phyloP scores from a whole-genome alignment of 2,113 vertebrate genomes.

The Ardeotis arabs region DNA sequence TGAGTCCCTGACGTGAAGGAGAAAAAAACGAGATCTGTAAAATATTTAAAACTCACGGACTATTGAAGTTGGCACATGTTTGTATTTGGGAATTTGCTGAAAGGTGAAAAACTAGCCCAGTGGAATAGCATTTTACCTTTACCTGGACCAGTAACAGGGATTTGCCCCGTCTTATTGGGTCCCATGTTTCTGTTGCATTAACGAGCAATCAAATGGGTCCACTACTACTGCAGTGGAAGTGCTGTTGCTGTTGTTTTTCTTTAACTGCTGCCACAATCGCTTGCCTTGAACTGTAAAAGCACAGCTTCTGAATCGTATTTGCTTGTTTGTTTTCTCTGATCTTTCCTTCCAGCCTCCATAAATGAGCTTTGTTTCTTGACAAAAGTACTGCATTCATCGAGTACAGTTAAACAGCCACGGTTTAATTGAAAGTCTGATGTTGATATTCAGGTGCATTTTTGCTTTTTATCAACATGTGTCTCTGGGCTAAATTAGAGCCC shows the following conservation, averaged over 20 bases:
- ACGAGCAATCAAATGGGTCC: background rate
- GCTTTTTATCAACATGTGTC: background rate
- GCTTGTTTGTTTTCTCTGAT: background rate
- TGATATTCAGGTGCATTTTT: background rate
- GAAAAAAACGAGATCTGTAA: background rate
- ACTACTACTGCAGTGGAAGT: background rate
- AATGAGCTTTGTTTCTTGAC: background rate
- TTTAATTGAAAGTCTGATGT: background rate
- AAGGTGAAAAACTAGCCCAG: background rate
- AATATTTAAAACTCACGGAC: background rate
- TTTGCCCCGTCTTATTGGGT: background rate
- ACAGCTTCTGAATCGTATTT: background rate
- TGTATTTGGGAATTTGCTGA: background rate
- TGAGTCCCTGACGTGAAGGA: background rate
- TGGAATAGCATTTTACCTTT: background rate
- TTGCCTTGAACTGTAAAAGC: background rate
- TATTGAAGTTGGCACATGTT: background rate
- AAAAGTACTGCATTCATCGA: background rate
- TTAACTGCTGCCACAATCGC: rapidly evolving
- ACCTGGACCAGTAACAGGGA: background rate
- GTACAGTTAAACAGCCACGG: background rate
- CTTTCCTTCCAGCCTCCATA: background rate
- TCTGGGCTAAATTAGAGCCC: background rate
- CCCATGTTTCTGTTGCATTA: background rate
- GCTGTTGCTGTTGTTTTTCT: background rate